phyloP scores from a whole-genome alignment of 2,888 invertebrate species.

The Luperina testacea region DNA sequence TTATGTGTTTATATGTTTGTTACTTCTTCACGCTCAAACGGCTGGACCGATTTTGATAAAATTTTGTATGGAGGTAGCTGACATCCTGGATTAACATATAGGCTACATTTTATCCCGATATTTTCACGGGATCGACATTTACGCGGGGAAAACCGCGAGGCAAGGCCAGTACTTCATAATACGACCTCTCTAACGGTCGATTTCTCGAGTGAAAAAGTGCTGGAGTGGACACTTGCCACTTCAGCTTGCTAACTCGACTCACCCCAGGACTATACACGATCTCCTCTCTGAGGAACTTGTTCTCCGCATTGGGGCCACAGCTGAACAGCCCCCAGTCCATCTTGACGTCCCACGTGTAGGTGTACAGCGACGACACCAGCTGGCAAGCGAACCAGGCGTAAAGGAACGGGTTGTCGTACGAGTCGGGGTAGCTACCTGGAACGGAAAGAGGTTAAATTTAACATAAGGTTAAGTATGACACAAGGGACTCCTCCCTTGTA shows the following conservation, averaged over 20 bases:
- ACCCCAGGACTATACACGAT: conserved; percentile 98
- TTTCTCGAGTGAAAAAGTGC: not conserved
- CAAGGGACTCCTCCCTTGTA: no score
- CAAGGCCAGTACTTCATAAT: no score
- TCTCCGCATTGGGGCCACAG: conserved; percentile 95
- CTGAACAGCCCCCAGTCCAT: conserved; percentile 99
- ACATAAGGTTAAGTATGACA: not conserved
- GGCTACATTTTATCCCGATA: no score
- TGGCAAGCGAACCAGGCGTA: conserved; percentile 97
- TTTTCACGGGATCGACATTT: no score
- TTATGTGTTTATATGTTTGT: no score
- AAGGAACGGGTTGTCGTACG: conserved; percentile 95
- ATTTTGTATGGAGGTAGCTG: no score
- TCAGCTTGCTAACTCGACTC: conserved; percentile 72
- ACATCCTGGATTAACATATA: no score
- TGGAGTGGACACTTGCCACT: not conserved
- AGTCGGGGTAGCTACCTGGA: conserved; percentile 90
- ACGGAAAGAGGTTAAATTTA: not conserved
- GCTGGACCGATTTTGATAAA: no score
- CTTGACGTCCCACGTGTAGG: conserved; percentile 99
- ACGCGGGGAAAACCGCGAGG: no score
- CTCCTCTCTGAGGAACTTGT: conserved; percentile 97
- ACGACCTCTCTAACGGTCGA: not conserved
- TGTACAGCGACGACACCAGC: conserved; percentile 97
- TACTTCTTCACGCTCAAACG: no score